Evolutionary conservation across 2,797 vertebrate species (phyloP).

Genomic region (Anguilla megastoma): DNA sequence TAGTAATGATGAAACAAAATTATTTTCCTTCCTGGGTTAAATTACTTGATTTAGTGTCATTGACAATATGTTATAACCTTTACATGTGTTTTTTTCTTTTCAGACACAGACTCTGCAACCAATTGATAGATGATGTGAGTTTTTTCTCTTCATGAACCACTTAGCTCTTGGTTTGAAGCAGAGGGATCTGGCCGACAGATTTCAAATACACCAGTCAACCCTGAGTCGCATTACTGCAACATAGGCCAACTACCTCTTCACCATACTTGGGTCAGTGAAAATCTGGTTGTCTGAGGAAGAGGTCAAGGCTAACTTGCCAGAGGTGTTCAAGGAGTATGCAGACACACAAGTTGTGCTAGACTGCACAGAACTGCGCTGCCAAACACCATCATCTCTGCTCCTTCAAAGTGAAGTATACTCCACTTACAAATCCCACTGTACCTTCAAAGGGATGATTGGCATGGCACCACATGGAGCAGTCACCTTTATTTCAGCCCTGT

Average conservation of each 20-base stretch:
- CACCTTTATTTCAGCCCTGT: slow-evolving; percentile 37
- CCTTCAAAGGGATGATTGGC: slow-evolving; percentile 17
- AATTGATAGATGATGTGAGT: slow-evolving; percentile 24
- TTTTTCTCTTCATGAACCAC: too few species aligned
- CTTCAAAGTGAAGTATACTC: slow-evolving; percentile 36
- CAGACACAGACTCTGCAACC: background rate
- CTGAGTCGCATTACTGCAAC: too few species aligned
- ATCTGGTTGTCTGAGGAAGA: background rate
- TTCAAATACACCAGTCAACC: too few species aligned
- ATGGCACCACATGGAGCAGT: slow-evolving; percentile 21
- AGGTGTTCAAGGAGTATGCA: background rate
- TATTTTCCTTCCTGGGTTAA: background rate
- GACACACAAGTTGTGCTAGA: background rate
- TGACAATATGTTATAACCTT: too few species aligned
- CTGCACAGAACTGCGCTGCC: slow-evolving; percentile 10
- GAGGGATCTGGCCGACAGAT: background rate
- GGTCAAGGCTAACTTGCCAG: background rate
- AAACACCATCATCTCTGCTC: slow-evolving; percentile 24
- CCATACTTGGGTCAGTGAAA: background rate
- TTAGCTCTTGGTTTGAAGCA: background rate
- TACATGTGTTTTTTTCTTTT: too few species aligned
- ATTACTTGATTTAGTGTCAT: too few species aligned
- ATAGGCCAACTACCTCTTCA: too few species aligned
- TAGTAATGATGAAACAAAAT: background rate
- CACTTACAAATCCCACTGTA: slow-evolving; percentile 21